Percentiles rank a stretch among this genome's conserved stretches.
phyloP scores from a whole-genome alignment of 1,140 invertebrate genomes.

The Aphelenchoides besseyi region DNA sequence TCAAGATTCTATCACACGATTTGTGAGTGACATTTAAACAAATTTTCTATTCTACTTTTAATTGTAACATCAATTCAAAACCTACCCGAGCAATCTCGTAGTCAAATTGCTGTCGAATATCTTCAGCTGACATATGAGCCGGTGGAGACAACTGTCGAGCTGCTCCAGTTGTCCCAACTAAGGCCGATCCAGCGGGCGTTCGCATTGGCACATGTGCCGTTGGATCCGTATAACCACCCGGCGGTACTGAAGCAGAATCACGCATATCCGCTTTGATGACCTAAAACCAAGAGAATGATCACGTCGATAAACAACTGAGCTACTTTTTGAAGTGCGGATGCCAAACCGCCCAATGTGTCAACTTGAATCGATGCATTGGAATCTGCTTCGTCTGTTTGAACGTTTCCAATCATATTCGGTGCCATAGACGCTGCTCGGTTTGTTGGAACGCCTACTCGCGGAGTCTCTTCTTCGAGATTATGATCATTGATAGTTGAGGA shows the following conservation, averaged over 20 bases:
- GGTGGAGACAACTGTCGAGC: constrained; percentile 28
- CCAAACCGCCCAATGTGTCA: constrained; percentile 51
- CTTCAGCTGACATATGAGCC: constrained; percentile 15
- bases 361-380: constrained; percentile 35
- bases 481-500: background rate
- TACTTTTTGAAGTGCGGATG: constrained; percentile 53
- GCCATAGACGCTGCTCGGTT: constrained; percentile 30
- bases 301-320: constrained; percentile 15
- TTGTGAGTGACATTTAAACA: too few species aligned
- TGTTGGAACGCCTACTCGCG: background rate
- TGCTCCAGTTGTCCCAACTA: constrained; percentile 2
- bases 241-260: constrained; percentile 36
- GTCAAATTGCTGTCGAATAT: constrained; percentile 28
- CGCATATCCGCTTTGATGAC: constrained; percentile 44
- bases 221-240: constrained; percentile 26
- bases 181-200: background rate
- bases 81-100: constrained; percentile 17
- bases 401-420: background rate
- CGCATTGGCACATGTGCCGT: background rate
- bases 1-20: too few species aligned
- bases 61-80: too few species aligned
- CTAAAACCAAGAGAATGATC: constrained; percentile 20
- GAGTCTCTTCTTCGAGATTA: constrained; percentile 29
- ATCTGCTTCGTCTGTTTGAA: background rate
- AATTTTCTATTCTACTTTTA: too few species aligned